A percentile compares a stretch with the other conserved stretches of the same genome.
These are phyloP conservation scores for Amiota minor DNA, from an alignment of 2,888 invertebrate species.

Conservation along the genomic window DNA sequence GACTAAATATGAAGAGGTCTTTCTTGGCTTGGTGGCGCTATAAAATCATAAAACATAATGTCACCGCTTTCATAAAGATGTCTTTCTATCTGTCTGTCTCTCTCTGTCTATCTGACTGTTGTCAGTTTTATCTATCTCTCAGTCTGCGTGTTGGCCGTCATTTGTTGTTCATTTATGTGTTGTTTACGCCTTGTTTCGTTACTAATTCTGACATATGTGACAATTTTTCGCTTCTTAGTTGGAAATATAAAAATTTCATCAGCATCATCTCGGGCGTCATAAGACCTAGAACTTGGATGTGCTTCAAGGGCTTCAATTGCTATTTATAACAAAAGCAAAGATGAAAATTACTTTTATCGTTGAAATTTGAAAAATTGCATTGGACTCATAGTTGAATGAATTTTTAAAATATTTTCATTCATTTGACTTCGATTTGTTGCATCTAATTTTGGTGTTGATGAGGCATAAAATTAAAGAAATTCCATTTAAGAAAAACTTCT, in stretches of 20 bases:
- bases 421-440: conserved; percentile 39
- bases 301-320: neutral
- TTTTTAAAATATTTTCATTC: conserved; percentile 4
- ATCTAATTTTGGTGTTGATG: conserved; percentile 47
- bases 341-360: conserved; percentile 8
- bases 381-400: conserved; percentile 44
- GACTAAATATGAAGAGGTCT: no score
- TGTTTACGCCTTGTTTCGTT: conserved; percentile 6
- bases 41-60: conserved; percentile 31
- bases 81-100: conserved; percentile 42
- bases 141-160: no score
- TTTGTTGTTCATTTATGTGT: no score
- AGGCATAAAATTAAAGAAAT: conserved; percentile 49
- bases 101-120: no score
- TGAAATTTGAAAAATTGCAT: conserved; percentile 19
- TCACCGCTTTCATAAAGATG: conserved; percentile 48
- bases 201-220: conserved; percentile 13
- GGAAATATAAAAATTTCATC: conserved; percentile 28
- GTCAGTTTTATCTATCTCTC: no score
- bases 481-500: neutral
- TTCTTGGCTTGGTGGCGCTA: conserved; percentile 2
- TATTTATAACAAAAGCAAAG: conserved; percentile 2
- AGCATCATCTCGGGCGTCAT: conserved; percentile 4
- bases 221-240: conserved; percentile 6
- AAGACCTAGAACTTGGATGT: conserved; percentile 16